Conservation (phyloP, 1,140 invertebrate genomes). For the Calliphora vicina region DNA sequence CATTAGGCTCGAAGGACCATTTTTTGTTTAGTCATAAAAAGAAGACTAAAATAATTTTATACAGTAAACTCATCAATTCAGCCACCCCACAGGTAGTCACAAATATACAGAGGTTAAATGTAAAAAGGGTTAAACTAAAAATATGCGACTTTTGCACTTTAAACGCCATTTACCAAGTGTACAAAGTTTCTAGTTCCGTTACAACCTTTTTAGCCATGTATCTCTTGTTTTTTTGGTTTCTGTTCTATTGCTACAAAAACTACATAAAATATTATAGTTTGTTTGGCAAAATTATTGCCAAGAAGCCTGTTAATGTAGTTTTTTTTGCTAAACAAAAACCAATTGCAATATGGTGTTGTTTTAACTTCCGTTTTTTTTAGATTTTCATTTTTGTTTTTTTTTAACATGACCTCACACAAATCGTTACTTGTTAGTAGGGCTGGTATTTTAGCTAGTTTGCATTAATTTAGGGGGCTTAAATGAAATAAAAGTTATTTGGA, state of each 20-base stretch:
- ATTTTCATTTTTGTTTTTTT: background rate
- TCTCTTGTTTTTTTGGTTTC: background rate
- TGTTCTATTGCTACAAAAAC: background rate
- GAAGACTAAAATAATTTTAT: background rate
- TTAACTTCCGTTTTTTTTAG: conserved; percentile 5
- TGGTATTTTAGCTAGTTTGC: conserved; percentile 14
- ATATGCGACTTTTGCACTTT: conserved; percentile 35
- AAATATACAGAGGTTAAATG: background rate
- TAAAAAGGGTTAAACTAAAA: conserved; percentile 20
- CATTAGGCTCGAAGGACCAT: background rate
- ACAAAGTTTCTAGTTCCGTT: conserved; percentile 31
- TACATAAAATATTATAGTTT: background rate
- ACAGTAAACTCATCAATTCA: background rate
- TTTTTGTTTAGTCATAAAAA: background rate
- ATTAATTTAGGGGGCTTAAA: background rate
- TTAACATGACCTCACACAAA: conserved; percentile 27
- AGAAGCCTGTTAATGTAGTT: background rate
- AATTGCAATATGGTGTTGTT: conserved; percentile 28
- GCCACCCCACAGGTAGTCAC: background rate
- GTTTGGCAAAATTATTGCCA: background rate
- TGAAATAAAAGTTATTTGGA: background rate
- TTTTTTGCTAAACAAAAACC: background rate
- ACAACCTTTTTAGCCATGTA: conserved; percentile 20
- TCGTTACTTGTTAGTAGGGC: conserved; percentile 17
- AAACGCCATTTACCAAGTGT: conserved; percentile 12